Evolutionary conservation across 2,797 vertebrate genomes (phyloP), one percentile per base, ranked within the genome.

Genomic region (Labroides dimidiatus): DNA sequence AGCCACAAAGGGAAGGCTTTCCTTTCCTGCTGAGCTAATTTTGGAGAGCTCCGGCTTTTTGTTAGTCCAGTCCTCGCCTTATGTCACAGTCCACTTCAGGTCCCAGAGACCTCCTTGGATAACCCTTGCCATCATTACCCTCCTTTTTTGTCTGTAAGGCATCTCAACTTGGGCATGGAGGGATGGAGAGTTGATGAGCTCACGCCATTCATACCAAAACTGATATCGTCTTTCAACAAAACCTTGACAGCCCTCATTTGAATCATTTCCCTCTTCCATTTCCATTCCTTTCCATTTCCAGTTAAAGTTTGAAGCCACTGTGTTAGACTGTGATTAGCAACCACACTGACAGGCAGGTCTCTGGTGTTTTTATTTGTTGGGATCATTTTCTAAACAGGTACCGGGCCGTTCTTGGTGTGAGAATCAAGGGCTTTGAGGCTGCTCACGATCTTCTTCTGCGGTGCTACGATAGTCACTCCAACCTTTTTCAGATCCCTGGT

Each of bases 371-470:
- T 51, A 70, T 80, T 77, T 72, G 49, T 64, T 59, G 42, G 41
- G 63, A 79, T 83, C 39, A 21, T 78, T 66, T 82, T 80, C 89
- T 95, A 99, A 90, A 99, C 97, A 59, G 97, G 96, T 91, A 99
- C 97, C 15, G 98, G 97, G 82, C 93, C 91, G 62, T 95, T 98
- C 94, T 97, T 99, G 78, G 95, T 95, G 88, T 97, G 95, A 65
- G 95, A 96, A 94, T 99, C 98, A 86, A 98, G 95, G 91, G 94
- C 92, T 95, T 97, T 98, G 91, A 99, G 95, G 90, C 96, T 97
- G 93, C 96, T 98, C 91, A 99, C 93, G 68, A 99, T 95, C 93
- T 98, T 98, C 93, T 98, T 99, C 69, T 97, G 96, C 80, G 97
- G 95, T 77, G 96, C 97, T 78, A 96, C 94, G 77, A 99, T 95